Conservation (phyloP, 2,888 invertebrate genomes). For the Oligia strigilis region DNA sequence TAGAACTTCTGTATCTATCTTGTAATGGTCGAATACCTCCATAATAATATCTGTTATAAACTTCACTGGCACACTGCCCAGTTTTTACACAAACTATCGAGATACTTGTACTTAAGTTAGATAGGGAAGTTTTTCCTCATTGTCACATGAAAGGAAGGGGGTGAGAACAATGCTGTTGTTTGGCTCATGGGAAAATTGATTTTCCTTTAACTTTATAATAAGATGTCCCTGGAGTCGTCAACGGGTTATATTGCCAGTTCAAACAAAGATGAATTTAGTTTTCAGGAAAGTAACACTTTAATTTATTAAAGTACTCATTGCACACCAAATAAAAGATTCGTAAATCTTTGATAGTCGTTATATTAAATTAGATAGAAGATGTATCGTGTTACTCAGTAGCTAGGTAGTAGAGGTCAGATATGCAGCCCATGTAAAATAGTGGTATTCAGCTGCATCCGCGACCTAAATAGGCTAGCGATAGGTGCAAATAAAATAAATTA, state of each 20-base stretch:
- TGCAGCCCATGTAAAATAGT: background rate
- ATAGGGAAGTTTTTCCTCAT: conserved; percentile 31
- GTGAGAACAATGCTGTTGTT: conserved; percentile 44
- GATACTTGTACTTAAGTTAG: conserved; percentile 26
- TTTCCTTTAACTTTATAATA: background rate
- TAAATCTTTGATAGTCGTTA: background rate
- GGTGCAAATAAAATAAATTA: background rate
- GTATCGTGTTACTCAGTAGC: background rate
- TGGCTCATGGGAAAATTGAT: conserved; percentile 4
- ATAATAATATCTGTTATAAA: conserved; percentile 34
- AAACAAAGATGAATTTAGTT: background rate
- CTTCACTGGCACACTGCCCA: conserved; percentile 52
- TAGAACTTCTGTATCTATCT: conserved; percentile 14
- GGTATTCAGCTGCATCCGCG: background rate
- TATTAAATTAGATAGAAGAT: background rate
- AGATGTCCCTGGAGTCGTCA: background rate
- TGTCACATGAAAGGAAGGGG: conserved; percentile 32
- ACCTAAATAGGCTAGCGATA: background rate
- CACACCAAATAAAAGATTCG: background rate
- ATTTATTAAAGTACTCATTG: background rate
- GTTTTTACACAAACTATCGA: conserved; percentile 31
- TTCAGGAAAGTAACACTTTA: background rate
- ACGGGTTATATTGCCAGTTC: background rate
- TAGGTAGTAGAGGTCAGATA: background rate
- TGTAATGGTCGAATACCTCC: background rate